Percentiles rank a stretch among this genome's conserved stretches.
phyloP scores from a whole-genome alignment of 2,113 vertebrate species.

The Rattus norvegicus region GRCr8 NC_086019.1:92667501-92668000 shows the following conservation, averaged over 20 bases:
- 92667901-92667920: neutral
- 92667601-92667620: neutral
- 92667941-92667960: no score
- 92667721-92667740: neutral
- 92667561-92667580: neutral
- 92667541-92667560: neutral
- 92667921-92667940: no score
- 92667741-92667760: neutral
- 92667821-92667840: neutral
- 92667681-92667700: neutral
- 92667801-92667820: neutral
- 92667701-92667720: neutral
- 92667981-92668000: no score
- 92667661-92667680: neutral
- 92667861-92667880: neutral
- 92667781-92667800: neutral
- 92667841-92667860: neutral
- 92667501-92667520: neutral
- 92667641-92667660: neutral
- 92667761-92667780: neutral
- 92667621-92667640: neutral
- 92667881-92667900: neutral
- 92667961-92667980: no score
- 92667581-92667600: neutral
- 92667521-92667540: neutral